Conservation (phyloP, 2,797 vertebrate species). For the Lepilemur ruficaudatus region DNA sequence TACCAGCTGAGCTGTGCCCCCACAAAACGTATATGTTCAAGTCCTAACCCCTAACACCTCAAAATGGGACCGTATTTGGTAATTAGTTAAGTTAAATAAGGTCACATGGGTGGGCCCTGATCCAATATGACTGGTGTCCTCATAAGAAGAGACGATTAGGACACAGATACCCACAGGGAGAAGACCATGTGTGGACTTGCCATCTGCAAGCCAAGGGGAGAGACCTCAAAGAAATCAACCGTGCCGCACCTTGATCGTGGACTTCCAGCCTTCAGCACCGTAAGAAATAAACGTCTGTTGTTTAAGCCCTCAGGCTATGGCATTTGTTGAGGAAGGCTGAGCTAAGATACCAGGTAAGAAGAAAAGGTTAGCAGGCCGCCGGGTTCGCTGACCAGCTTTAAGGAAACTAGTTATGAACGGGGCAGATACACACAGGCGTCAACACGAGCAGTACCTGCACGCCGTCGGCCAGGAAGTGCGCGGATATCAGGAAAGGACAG, state of each 20-base stretch:
- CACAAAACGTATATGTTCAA: background rate
- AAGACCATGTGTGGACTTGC: background rate
- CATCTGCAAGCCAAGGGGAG: background rate
- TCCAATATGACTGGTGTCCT: background rate
- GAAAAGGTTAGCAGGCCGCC: background rate
- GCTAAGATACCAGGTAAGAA: background rate
- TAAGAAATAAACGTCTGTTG: background rate
- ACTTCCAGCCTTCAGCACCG: background rate
- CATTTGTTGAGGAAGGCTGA: background rate
- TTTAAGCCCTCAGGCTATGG: background rate
- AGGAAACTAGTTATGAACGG: background rate
- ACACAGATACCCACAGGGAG: background rate
- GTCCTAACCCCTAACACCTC: background rate
- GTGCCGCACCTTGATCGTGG: background rate
- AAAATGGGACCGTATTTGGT: background rate
- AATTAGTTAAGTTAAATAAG: background rate
- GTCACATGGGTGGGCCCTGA: background rate
- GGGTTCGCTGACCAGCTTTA: background rate
- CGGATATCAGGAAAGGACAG: slow-evolving; percentile 83
- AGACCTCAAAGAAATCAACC: background rate
- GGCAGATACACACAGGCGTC: background rate
- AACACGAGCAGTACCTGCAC: slow-evolving; percentile 56
- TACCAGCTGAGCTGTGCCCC: background rate
- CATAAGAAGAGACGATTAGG: background rate
- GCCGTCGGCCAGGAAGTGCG: slow-evolving; percentile 47